Percentiles rank a stretch among this genome's conserved stretches.
Evolutionary conservation across 2,888 invertebrate species (phyloP).

Genomic region (Drosophila longiperda): DNA sequence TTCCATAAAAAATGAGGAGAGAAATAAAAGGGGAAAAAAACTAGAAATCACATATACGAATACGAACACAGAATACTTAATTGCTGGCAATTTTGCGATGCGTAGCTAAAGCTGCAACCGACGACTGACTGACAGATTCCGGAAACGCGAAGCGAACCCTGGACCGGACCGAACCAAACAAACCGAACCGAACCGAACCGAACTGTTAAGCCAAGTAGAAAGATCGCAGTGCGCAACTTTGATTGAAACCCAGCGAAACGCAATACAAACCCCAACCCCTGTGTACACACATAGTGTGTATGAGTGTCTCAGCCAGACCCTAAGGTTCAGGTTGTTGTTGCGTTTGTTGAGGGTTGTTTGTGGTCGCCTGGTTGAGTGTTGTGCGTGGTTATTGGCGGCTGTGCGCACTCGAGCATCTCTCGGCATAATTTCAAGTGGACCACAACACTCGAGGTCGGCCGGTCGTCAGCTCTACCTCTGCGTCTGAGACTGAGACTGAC

Average conservation of each 20-base stretch:
- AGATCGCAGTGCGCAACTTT: conserved; percentile 67
- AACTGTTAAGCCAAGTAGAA: conserved; percentile 71
- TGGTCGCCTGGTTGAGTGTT: conserved; percentile 69
- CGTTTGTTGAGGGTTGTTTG: conserved; percentile 72
- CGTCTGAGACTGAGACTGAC: conserved; percentile 1
- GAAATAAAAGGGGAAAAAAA: conserved; percentile 33
- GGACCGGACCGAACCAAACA: conserved; percentile 3
- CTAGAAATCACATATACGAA: conserved; percentile 28
- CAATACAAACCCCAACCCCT: conserved; percentile 47
- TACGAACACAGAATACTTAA: conserved; percentile 57
- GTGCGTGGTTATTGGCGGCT: conserved; percentile 77
- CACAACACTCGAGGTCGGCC: conserved; percentile 66
- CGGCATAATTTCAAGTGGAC: conserved; percentile 80
- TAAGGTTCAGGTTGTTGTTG: conserved; percentile 46
- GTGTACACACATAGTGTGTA: background rate
- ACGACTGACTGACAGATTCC: conserved; percentile 62
- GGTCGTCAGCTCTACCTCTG: conserved; percentile 29
- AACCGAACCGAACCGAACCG: conserved; percentile 5
- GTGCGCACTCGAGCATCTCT: conserved; percentile 77
- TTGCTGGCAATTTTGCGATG: conserved; percentile 73
- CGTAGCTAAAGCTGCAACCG: conserved; percentile 52
- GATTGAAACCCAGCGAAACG: conserved; percentile 60
- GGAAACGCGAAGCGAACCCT: conserved; percentile 38
- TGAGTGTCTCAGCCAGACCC: conserved; percentile 10
- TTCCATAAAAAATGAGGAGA: conserved; percentile 26